Conservation (phyloP, 2,888 invertebrate genomes). For the Lottia scabra region DNA sequence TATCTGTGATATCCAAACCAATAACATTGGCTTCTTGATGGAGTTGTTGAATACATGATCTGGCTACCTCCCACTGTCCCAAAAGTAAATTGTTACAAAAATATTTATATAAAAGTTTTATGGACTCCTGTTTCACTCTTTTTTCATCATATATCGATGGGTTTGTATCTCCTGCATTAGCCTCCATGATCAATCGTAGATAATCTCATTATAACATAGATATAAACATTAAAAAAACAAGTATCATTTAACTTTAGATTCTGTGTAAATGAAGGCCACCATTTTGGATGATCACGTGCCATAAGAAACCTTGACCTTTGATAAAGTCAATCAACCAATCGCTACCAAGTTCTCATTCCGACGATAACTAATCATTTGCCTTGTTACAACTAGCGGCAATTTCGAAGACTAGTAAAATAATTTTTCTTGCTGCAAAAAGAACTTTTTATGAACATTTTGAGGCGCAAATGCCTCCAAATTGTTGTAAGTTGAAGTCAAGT, state of each 20-base stretch:
- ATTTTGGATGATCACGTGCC: constrained; percentile 52
- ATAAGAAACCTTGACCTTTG: constrained; percentile 23
- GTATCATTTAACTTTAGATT: constrained; percentile 1
- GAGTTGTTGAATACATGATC: constrained; percentile 46
- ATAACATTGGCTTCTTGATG: constrained; percentile 27
- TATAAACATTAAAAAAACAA: not conserved
- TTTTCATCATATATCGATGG: constrained; percentile 11
- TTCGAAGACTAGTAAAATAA: not conserved
- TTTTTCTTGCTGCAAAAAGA: too few species aligned
- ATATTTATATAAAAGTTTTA: constrained; percentile 40
- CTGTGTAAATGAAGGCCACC: constrained; percentile 28
- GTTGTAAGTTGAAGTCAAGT: too few species aligned
- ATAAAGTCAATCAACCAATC: constrained; percentile 8
- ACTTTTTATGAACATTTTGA: too few species aligned
- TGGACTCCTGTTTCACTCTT: constrained; percentile 26
- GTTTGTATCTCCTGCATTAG: not conserved
- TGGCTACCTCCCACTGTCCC: constrained; percentile 65
- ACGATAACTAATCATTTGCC: too few species aligned
- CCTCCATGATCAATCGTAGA: constrained; percentile 11
- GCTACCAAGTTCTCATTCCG: too few species aligned
- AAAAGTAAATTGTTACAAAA: constrained; percentile 63
- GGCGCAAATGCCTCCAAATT: too few species aligned
- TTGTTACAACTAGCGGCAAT: not conserved
- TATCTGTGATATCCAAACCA: constrained; percentile 35
- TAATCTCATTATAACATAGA: not conserved